phyloP scores from a whole-genome alignment of 2,888 invertebrate genomes.

The Podotricha telesiphe region DNA sequence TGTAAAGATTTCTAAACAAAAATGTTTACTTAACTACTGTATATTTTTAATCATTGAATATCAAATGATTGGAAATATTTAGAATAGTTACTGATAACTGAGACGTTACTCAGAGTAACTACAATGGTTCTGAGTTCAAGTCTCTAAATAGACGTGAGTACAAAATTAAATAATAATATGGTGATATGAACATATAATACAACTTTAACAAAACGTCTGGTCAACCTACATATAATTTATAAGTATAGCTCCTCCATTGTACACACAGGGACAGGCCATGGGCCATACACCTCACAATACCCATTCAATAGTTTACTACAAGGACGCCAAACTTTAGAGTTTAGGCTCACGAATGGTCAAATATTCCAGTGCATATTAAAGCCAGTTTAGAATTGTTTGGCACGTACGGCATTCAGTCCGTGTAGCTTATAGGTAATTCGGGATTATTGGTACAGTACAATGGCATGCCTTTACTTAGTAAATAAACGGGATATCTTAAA shows the following conservation, averaged over 20 bases:
- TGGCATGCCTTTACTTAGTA: slow-evolving; percentile 25
- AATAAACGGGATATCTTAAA: slow-evolving; percentile 25
- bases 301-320: slow-evolving; percentile 53
- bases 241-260: not conserved
- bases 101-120: too few relatives aligned
- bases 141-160: too few relatives aligned
- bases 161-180: too few relatives aligned
- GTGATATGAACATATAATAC: too few relatives aligned
- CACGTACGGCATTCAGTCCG: slow-evolving; percentile 26
- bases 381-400: slow-evolving; percentile 38
- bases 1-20: too few relatives aligned
- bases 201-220: not conserved
- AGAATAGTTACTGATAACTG: too few relatives aligned
- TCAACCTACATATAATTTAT: not conserved
- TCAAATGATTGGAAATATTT: too few relatives aligned
- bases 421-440: slow-evolving; percentile 33
- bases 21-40: too few relatives aligned
- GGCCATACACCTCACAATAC: slow-evolving; percentile 55
- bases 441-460: slow-evolving; percentile 30
- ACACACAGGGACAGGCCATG: slow-evolving; percentile 61
- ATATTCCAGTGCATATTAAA: slow-evolving; percentile 42
- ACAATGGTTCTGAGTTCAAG: too few relatives aligned
- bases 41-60: too few relatives aligned
- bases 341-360: slow-evolving; percentile 41
- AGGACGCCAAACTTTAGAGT: slow-evolving; percentile 43